These are phyloP conservation scores for Psilanteris sp. DNA, from an alignment of 1,140 invertebrate species.

Conservation along the genomic window DNA sequence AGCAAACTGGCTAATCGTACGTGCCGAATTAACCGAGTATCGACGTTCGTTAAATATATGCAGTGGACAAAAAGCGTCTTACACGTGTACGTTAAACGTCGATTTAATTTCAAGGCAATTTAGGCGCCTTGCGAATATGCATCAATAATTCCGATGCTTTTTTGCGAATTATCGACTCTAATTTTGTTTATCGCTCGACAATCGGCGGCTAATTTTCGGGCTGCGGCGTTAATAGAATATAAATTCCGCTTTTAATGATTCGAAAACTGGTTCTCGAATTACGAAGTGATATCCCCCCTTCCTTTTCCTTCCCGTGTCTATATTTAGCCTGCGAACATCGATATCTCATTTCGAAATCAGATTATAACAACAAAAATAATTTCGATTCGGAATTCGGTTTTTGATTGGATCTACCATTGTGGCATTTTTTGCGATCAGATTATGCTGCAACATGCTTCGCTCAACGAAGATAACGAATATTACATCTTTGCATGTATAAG, in stretches of 20 bases:
- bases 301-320: conserved; percentile 4
- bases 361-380: conserved; percentile 42
- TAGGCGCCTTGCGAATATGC: conserved; percentile 1
- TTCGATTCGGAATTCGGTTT: conserved; percentile 8
- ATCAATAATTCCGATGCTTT: conserved; percentile 17
- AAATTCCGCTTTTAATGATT: conserved; percentile 56
- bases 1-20: conserved; percentile 10
- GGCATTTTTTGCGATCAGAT: too few relatives aligned
- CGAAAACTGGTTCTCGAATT: conserved; percentile 52
- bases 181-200: conserved; percentile 48
- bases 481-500: too few relatives aligned
- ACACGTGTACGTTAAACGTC: conserved; percentile 24
- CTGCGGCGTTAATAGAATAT: conserved; percentile 48
- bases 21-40: neutral
- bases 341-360: conserved; percentile 43
- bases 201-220: conserved; percentile 48
- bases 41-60: conserved; percentile 5
- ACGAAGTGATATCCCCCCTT: conserved; percentile 21
- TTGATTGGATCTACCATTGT: too few relatives aligned
- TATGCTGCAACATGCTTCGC: too few relatives aligned
- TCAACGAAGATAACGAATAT: too few relatives aligned
- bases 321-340: conserved; percentile 42
- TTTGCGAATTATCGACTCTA: conserved; percentile 43
- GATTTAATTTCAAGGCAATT: conserved; percentile 37
- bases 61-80: conserved; percentile 10